A percentile compares a stretch with the other conserved stretches of the same genome.
Evolutionary conservation across 2,797 vertebrate species (phyloP).

Genomic region (Silurus aristotelis): DNA sequence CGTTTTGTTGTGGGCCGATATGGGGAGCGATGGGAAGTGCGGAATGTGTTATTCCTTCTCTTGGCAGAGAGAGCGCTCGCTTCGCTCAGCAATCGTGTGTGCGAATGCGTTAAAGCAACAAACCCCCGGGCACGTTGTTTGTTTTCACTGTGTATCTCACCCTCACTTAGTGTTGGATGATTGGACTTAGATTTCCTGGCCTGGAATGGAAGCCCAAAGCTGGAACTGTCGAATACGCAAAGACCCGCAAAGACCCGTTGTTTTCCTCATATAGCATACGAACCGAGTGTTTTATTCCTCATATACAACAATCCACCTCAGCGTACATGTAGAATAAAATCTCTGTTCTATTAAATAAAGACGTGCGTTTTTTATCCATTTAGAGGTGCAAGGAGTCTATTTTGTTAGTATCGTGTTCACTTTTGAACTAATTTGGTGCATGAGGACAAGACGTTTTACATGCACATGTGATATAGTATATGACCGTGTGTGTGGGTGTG

Average conservation of each 20-base stretch:
- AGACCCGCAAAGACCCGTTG: background rate
- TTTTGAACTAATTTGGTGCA: background rate
- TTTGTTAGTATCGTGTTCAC: background rate
- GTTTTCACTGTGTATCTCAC: slow-evolving; percentile 70
- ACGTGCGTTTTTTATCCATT: background rate
- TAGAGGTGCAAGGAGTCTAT: background rate
- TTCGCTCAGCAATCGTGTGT: slow-evolving; percentile 68
- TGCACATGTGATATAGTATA: background rate
- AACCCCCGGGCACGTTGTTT: slow-evolving; percentile 66
- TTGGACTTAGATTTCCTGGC: slow-evolving; percentile 70
- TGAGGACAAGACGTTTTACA: background rate
- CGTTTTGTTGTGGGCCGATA: slow-evolving; percentile 42
- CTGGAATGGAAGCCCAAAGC: slow-evolving; percentile 63
- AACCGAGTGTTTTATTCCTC: background rate
- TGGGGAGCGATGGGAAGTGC: slow-evolving; percentile 30
- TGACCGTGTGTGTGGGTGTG: slow-evolving; percentile 19
- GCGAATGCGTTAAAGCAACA: slow-evolving; percentile 70
- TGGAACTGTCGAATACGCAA: slow-evolving; percentile 58
- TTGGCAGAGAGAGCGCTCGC: slow-evolving; percentile 58
- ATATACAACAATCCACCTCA: background rate
- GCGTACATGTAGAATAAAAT: background rate
- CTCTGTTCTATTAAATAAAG: background rate
- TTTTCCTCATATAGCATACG: background rate
- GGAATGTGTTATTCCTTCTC: slow-evolving; percentile 62
- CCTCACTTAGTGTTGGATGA: slow-evolving; percentile 71